Conservation (phyloP, 2,888 invertebrate genomes). For the Autographa pulchrina region DNA sequence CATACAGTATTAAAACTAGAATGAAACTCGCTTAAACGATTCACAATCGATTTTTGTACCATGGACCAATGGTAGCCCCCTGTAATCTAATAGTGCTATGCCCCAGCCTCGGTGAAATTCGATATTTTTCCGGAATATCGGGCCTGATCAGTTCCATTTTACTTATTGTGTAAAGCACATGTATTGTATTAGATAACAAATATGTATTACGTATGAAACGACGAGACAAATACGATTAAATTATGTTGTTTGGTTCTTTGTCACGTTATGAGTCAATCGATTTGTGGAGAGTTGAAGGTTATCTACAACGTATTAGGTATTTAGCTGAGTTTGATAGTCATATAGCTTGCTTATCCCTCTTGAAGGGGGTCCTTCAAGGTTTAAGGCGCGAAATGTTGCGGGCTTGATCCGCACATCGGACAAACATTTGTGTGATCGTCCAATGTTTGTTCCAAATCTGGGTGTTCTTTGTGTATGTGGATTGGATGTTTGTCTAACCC, state of each 20-base stretch:
- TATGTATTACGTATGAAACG: constrained; percentile 43
- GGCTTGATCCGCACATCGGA: neutral
- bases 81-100: constrained; percentile 61
- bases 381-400: no score
- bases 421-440: neutral
- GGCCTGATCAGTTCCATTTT: constrained; percentile 55
- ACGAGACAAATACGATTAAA: constrained; percentile 34
- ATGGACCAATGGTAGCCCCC: constrained; percentile 28
- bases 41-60: neutral
- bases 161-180: constrained; percentile 62
- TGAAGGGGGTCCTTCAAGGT: no score
- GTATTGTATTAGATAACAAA: constrained; percentile 57
- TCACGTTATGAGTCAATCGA: constrained; percentile 9
- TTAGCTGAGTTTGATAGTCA: no score
- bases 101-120: constrained; percentile 58
- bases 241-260: constrained; percentile 29
- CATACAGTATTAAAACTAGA: neutral
- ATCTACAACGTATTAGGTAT: no score
- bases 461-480: neutral
- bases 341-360: no score
- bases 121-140: constrained; percentile 64
- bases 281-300: neutral
- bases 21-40: neutral
- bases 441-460: neutral
- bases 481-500: no score